Conservation (phyloP, 2,113 vertebrate species). For the Catharus fuscescens region DNA sequence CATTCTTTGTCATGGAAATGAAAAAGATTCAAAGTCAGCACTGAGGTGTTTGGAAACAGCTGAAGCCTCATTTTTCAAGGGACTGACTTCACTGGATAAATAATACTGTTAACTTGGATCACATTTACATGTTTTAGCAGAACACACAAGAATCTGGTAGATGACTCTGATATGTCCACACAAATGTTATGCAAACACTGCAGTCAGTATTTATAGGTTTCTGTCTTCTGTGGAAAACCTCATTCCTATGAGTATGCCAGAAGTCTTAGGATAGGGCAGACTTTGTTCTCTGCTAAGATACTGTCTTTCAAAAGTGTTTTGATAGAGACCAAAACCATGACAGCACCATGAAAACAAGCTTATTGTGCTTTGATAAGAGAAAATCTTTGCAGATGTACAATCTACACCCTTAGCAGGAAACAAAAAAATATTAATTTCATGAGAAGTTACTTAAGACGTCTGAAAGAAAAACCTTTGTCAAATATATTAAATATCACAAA, state of each 20-base stretch:
- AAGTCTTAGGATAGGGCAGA: background rate
- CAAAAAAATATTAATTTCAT: background rate
- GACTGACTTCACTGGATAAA: background rate
- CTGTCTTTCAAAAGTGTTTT: background rate
- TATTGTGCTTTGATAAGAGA: background rate
- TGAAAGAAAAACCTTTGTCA: background rate
- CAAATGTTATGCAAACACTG: background rate
- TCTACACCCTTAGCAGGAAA: background rate
- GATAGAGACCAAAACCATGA: background rate
- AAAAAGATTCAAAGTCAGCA: background rate
- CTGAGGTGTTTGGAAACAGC: background rate
- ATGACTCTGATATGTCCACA: background rate
- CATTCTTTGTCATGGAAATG: background rate
- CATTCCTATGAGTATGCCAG: background rate
- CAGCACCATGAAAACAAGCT: background rate
- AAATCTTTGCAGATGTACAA: background rate
- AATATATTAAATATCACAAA: background rate
- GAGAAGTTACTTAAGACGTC: background rate
- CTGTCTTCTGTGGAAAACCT: background rate
- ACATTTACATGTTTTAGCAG: background rate
- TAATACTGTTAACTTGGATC: background rate
- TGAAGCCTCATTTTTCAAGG: background rate
- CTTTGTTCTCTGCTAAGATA: background rate
- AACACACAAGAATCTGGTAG: background rate
- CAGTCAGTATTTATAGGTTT: background rate